phyloP scores from a whole-genome alignment of 1,140 invertebrate species.

The Leptinotarsa defecta region DNA sequence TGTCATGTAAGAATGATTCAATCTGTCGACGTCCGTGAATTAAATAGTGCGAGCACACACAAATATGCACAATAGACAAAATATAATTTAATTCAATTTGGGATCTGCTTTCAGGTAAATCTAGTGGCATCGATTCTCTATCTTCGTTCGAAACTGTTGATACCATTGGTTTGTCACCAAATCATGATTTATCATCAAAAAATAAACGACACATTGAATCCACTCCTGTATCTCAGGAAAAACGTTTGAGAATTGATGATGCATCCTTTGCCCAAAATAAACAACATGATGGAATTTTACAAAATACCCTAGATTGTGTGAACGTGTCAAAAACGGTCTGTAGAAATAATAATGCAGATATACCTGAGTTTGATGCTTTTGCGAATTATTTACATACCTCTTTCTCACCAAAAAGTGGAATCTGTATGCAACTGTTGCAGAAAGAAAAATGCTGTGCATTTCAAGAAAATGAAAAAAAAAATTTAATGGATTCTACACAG shows the following conservation, averaged over 20 bases:
- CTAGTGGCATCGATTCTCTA: not conserved
- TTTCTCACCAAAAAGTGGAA: not conserved
- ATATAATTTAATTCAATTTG: too few species aligned
- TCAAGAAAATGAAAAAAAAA: conserved; percentile 4
- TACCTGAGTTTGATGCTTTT: conserved; percentile 30
- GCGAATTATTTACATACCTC: conserved; percentile 15
- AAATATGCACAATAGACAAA: too few species aligned
- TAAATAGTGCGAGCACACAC: too few species aligned
- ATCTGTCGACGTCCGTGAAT: too few species aligned
- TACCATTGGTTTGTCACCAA: not conserved
- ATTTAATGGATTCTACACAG: not conserved
- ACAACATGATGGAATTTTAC: not conserved
- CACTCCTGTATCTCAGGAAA: not conserved
- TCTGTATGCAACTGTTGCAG: not conserved
- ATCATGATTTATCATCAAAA: not conserved
- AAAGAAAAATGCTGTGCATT: not conserved
- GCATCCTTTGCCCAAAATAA: not conserved
- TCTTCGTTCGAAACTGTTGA: not conserved
- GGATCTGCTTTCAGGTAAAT: not conserved
- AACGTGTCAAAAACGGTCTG: not conserved
- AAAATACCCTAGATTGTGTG: conserved; percentile 10
- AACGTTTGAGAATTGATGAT: not conserved
- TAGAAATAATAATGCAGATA: not conserved
- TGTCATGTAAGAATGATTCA: too few species aligned
- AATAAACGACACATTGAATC: not conserved